Percentiles rank a stretch among this genome's conserved stretches.
phyloP scores from a whole-genome alignment of 2,888 invertebrate species.

The Ectemnius lituratus region DNA sequence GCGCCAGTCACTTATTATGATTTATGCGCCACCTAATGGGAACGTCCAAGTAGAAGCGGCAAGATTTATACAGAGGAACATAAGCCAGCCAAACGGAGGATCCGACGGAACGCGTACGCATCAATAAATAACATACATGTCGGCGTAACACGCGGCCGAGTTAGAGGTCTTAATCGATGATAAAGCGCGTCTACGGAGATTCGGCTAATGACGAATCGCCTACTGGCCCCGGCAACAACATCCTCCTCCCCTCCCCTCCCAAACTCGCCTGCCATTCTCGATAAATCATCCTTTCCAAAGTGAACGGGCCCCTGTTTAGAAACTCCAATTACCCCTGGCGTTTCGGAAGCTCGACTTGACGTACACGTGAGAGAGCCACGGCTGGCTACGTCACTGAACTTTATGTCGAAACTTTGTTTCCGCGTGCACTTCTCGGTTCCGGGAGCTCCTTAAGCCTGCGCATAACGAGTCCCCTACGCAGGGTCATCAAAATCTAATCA shows the following conservation, averaged over 20 bases:
- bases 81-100: constrained; percentile 32
- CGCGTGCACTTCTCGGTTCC: constrained; percentile 18
- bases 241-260: background rate
- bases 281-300: constrained; percentile 50
- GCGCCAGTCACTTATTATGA: background rate
- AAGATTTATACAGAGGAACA: constrained; percentile 10
- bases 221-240: constrained; percentile 41
- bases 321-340: constrained; percentile 56
- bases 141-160: constrained; percentile 28
- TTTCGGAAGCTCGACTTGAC: constrained; percentile 37
- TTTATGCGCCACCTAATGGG: background rate
- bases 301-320: constrained; percentile 34
- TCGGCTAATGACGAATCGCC: constrained; percentile 55
- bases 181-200: constrained; percentile 47
- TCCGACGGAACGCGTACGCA: constrained; percentile 25
- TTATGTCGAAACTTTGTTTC: constrained; percentile 44
- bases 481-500: constrained; percentile 56
- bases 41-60: constrained; percentile 18
- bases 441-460: constrained; percentile 40
- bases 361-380: constrained; percentile 30
- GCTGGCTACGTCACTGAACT: constrained; percentile 25
- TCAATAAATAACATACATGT: constrained; percentile 39
- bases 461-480: constrained; percentile 44
- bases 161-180: constrained; percentile 52
- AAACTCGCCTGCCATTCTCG: constrained; percentile 13